Conservation (phyloP, 1,140 invertebrate species). For the Drosophila kepulauana region DNA sequence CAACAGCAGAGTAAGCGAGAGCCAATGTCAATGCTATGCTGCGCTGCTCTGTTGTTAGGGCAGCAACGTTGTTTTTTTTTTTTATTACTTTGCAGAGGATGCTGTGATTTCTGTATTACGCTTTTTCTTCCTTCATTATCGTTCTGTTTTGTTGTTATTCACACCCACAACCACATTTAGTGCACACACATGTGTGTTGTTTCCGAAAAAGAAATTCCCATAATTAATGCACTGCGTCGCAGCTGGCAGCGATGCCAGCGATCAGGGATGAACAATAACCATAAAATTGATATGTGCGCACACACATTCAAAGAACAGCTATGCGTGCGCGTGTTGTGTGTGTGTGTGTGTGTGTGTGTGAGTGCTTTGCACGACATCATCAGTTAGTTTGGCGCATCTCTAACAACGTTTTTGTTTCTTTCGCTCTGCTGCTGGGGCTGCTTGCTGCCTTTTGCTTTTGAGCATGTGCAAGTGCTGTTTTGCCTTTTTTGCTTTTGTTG, state of each 20-base stretch:
- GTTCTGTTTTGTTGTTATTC: not conserved
- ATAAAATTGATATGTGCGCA: conserved; percentile 15
- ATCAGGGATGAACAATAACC: conserved; percentile 37
- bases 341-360: not conserved
- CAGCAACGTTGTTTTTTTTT: not conserved
- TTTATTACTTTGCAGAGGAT: conserved; percentile 17
- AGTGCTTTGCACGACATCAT: conserved; percentile 4
- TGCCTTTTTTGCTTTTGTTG: conserved; percentile 6
- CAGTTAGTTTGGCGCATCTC: conserved; percentile 23
- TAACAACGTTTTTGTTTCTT: conserved; percentile 31
- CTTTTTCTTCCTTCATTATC: conserved; percentile 8
- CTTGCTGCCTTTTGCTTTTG: conserved; percentile 5
- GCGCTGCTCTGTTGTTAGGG: conserved; percentile 5
- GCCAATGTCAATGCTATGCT: conserved; percentile 52
- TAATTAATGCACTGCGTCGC: conserved; percentile 72
- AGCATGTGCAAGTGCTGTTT: conserved; percentile 51
- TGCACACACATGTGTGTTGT: conserved; percentile 5
- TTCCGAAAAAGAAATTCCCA: conserved; percentile 61
- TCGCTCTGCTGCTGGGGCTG: conserved; percentile 9
- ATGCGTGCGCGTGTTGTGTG: not conserved
- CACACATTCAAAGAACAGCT: not conserved
- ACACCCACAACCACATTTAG: conserved; percentile 21
- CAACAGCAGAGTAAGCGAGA: conserved; percentile 19
- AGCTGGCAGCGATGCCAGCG: conserved; percentile 27
- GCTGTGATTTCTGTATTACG: conserved; percentile 17